A percentile compares a stretch with the other conserved stretches of the same genome.
Evolutionary conservation across 2,888 invertebrate species (phyloP).

Genomic region (Cataglyphis albicans): DNA sequence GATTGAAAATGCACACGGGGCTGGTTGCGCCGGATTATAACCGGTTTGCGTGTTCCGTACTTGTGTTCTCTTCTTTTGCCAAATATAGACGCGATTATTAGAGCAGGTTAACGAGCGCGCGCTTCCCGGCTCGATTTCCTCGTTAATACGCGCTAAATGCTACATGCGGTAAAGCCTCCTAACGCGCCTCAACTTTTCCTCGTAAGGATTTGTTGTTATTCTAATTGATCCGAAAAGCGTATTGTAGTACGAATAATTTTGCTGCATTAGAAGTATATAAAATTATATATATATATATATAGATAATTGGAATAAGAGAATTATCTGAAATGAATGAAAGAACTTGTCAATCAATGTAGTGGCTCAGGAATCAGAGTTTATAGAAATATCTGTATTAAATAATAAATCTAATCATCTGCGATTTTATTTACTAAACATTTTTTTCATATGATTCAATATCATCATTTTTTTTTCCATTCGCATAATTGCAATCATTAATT

Average conservation of each 20-base stretch:
- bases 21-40: constrained; percentile 35
- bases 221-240: constrained; percentile 21
- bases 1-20: constrained; percentile 8
- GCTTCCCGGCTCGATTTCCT: constrained; percentile 47
- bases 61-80: constrained; percentile 50
- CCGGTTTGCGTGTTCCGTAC: constrained; percentile 43
- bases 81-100: constrained; percentile 54
- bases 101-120: constrained; percentile 44
- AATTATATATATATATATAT: background rate
- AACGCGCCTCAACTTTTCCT: constrained; percentile 24
- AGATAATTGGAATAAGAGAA: background rate
- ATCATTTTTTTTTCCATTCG: background rate
- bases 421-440: background rate
- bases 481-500: constrained; percentile 3
- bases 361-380: background rate
- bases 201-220: constrained; percentile 10
- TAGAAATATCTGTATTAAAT: background rate
- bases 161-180: constrained; percentile 15
- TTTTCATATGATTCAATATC: background rate
- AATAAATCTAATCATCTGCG: background rate
- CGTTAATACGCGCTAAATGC: constrained; percentile 48
- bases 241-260: constrained; percentile 7
- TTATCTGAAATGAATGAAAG: background rate
- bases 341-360: background rate
- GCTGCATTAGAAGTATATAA: background rate